phyloP scores from a whole-genome alignment of 1,140 invertebrate species.

The Drosophila orosa region DNA sequence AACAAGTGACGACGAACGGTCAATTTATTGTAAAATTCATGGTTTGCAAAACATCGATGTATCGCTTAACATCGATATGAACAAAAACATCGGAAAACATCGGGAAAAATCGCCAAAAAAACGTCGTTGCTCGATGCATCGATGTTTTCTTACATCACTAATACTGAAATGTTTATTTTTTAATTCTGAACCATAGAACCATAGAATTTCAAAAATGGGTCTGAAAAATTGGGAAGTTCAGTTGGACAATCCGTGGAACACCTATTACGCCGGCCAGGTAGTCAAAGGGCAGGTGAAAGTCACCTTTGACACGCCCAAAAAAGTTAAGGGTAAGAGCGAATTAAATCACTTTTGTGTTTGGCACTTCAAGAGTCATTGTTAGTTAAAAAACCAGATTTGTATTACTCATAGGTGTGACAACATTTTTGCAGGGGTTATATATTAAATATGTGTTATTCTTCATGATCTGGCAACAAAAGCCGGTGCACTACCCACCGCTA shows the following conservation, averaged over 20 bases:
- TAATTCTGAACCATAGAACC: neutral
- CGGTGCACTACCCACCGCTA: slow-evolving; percentile 13
- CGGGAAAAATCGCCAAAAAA: too few relatives aligned
- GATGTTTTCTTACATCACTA: too few relatives aligned
- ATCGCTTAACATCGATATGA: too few relatives aligned
- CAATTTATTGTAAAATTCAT: too few relatives aligned
- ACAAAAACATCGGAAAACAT: too few relatives aligned
- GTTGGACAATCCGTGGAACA: slow-evolving; percentile 88
- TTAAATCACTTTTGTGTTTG: slow-evolving; percentile 1
- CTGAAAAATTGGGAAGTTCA: slow-evolving; percentile 87
- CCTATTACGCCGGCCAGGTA: slow-evolving; percentile 89
- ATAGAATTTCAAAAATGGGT: slow-evolving; percentile 84
- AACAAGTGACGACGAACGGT: too few relatives aligned
- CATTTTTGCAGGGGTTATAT: neutral
- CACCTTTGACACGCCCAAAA: slow-evolving; percentile 87
- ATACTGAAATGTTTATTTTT: slow-evolving; percentile 20
- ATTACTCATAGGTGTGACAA: slow-evolving; percentile 62
- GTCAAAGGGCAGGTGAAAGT: slow-evolving; percentile 88
- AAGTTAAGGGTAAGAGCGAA: slow-evolving; percentile 86
- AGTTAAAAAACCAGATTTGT: slow-evolving; percentile 30
- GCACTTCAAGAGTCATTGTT: slow-evolving; percentile 12
- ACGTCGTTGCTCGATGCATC: too few relatives aligned
- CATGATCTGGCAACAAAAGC: slow-evolving; percentile 7
- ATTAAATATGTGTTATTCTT: neutral
- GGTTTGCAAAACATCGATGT: too few relatives aligned